Percentiles rank a stretch among this genome's conserved stretches.
These are phyloP conservation scores for Sycophila sp. DNA, from an alignment of 1,140 invertebrate genomes.

Conservation along the genomic window DNA sequence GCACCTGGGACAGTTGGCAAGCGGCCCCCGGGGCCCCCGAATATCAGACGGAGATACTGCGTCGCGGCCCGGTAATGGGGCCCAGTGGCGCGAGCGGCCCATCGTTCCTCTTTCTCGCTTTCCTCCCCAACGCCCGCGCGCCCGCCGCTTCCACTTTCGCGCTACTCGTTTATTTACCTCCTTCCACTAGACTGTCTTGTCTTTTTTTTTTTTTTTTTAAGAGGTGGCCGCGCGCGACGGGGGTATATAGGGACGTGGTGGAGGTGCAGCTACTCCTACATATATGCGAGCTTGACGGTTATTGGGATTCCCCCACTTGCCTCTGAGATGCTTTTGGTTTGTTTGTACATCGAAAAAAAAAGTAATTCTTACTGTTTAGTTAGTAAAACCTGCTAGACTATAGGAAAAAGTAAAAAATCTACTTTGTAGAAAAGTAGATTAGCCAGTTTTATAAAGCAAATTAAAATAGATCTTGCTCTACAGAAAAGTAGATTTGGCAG, in stretches of 20 bases:
- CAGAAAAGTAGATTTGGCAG: no score
- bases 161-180: conserved; percentile 11
- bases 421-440: no score
- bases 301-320: no score
- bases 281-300: no score
- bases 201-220: background rate
- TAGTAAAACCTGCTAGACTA: no score
- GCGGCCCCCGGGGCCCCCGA: conserved; percentile 46
- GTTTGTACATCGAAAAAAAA: no score
- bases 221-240: background rate
- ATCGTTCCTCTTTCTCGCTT: background rate
- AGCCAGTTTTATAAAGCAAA: no score
- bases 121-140: conserved; percentile 1
- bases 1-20: conserved; percentile 64
- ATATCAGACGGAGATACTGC: background rate
- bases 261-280: background rate
- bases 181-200: background rate
- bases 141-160: background rate
- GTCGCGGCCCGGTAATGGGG: background rate
- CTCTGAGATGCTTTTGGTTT: no score
- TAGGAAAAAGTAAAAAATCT: no score
- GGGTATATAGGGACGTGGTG: background rate
- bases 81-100: background rate
- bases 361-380: no score
- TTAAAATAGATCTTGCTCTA: no score